These are phyloP conservation scores for Micrasema longulum DNA, from an alignment of 1,140 invertebrate genomes.

Conservation along the genomic window DNA sequence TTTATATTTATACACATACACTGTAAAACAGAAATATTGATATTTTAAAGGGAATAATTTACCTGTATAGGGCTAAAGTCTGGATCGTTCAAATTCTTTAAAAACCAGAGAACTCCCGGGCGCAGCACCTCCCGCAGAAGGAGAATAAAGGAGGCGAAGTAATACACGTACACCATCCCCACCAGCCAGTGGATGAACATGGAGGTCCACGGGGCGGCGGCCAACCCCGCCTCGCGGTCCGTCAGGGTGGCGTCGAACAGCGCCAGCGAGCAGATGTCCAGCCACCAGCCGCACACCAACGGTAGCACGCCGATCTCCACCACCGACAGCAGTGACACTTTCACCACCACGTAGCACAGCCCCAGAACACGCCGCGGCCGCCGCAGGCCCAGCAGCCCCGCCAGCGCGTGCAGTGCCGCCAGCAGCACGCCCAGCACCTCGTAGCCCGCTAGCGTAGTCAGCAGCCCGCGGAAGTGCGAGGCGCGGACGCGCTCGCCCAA, in stretches of 20 bases:
- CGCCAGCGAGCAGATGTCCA: constrained; percentile 96
- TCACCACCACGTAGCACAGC: constrained; percentile 97
- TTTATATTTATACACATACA: too few species aligned
- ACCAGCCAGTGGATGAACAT: constrained; percentile 99
- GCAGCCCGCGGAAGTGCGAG: constrained; percentile 90
- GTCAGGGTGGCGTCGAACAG: constrained; percentile 94
- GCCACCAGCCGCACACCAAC: constrained; percentile 97
- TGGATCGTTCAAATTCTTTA: constrained; percentile 97
- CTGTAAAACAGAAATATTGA: too few species aligned
- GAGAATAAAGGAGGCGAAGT: constrained; percentile 97
- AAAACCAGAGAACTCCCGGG: constrained; percentile 96
- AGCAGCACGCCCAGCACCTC: constrained; percentile 88
- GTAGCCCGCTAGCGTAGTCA: constrained; percentile 95
- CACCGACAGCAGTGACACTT: constrained; percentile 91
- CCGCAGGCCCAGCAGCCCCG: constrained; percentile 80
- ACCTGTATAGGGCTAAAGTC: constrained; percentile 99
- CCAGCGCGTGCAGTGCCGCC: constrained; percentile 84
- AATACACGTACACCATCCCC: constrained; percentile 99
- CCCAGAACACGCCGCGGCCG: constrained; percentile 89
- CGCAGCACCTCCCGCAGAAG: constrained; percentile 92
- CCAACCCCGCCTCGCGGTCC: constrained; percentile 89
- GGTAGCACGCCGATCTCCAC: constrained; percentile 97
- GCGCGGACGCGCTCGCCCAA: constrained; percentile 79
- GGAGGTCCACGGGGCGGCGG: constrained; percentile 91
- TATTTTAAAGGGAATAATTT: constrained; percentile 13